Conservation (phyloP, 2,888 invertebrate species). For the Morpho helenor region DNA sequence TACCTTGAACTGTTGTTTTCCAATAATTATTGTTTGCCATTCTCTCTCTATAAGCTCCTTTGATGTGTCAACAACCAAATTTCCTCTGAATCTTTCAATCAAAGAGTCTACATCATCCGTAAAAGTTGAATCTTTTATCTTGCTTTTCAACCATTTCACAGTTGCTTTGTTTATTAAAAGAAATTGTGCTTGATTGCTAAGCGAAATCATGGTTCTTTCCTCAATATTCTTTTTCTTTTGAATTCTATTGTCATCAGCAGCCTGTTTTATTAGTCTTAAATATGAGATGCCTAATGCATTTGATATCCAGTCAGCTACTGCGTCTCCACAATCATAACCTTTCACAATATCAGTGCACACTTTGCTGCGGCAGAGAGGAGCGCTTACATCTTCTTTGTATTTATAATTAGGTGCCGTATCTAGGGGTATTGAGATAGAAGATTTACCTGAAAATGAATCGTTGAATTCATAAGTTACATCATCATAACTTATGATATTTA, state of each 20-base stretch:
- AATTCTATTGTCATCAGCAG: conserved; percentile 48
- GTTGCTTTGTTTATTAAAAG: conserved; percentile 89
- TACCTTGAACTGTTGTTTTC: conserved; percentile 83
- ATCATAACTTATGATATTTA: no score
- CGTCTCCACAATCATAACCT: conserved; percentile 91
- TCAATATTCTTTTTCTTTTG: conserved; percentile 49
- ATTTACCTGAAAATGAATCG: conserved; percentile 61
- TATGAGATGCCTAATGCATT: conserved; percentile 84
- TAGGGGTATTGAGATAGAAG: conserved; percentile 75
- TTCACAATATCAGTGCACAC: conserved; percentile 90
- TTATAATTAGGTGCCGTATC: conserved; percentile 40
- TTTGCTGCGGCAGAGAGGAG: conserved; percentile 85
- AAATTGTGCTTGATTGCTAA: conserved; percentile 92
- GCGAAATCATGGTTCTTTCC: conserved; percentile 64
- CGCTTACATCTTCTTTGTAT: conserved; percentile 34
- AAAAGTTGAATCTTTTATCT: conserved; percentile 75
- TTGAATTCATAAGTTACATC: no score
- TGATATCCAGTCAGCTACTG: conserved; percentile 89
- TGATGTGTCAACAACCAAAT: conserved; percentile 88
- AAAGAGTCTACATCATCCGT: conserved; percentile 79
- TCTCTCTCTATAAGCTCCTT: conserved; percentile 88
- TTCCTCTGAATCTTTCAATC: conserved; percentile 92
- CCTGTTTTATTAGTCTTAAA: conserved; percentile 84
- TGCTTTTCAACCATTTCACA: conserved; percentile 83
- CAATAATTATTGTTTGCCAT: conserved; percentile 83